Evolutionary conservation across 2,113 vertebrate genomes (phyloP), one percentile per base, ranked within the genome.

Genomic region (Nettapus auritus): DNA sequence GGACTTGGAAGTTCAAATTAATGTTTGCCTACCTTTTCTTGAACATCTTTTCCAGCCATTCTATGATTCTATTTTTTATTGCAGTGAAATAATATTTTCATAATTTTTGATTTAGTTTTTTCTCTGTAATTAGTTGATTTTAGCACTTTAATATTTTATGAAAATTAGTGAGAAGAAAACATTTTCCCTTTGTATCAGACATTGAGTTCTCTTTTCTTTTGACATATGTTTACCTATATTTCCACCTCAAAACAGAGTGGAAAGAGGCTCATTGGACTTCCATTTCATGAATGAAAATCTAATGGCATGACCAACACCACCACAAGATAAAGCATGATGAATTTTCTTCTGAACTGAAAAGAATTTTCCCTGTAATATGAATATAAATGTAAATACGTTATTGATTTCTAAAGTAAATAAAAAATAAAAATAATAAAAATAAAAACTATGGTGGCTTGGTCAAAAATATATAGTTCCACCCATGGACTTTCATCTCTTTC

Each of bases 101-200:
- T 64, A 64, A 78, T 64, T 78, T 95, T 90, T 85, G n/a, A 42
- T 86, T 89, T 81, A 83, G 4, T 12, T 12, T 63, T 64, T 8
- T 81, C 5, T 68, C 18, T 74, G 34, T 71, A 91, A 89, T 78
- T 17, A 86, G 22, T 26, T 57, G 11, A 17, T 44, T 19, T 75
- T 75, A 42, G 23, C 1, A 69, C 78, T 87, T 73, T 42, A 64
- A 52, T 79, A 33, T 71, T 91, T 69, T 13, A 91, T 31, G 62
- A 48, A 63, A 91, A 79, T 31, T 7, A 25, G 13, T 33, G 14
- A 64, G 83, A 80, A 20, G 5, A 77, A 88, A 71, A 22, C 3
- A 46, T 22, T 55, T 71, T 75, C 5, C 4, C 6, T 57, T 79
- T 48, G 15, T 78, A 34, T 69, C 38, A 89, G 86, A 56, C 17